phyloP scores from a whole-genome alignment of 2,888 invertebrate genomes.

The Dicycla oo region DNA sequence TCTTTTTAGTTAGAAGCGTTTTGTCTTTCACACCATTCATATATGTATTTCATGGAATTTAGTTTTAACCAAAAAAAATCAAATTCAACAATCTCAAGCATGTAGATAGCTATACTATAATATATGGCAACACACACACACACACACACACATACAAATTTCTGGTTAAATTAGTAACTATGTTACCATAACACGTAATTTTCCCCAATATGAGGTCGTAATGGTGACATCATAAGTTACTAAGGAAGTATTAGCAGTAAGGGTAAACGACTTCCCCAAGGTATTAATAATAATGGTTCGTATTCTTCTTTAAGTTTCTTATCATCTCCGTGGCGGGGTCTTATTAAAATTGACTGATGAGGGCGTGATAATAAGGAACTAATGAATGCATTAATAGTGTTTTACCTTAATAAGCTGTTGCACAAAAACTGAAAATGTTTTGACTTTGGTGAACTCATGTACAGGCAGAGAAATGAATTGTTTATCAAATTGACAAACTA shows the following conservation, averaged over 20 bases:
- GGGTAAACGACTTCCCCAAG: constrained; percentile 13
- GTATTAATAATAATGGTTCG: constrained; percentile 26
- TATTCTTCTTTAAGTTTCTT: constrained; percentile 33
- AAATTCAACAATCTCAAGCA: background rate
- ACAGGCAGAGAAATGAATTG: background rate
- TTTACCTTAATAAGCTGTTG: background rate
- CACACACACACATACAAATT: too few relatives aligned
- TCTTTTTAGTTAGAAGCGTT: background rate
- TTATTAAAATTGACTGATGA: constrained; percentile 32
- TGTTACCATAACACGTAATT: constrained; percentile 29
- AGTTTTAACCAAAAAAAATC: background rate
- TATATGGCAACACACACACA: background rate
- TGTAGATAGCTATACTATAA: background rate
- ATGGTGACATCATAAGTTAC: constrained; percentile 24
- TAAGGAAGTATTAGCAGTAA: constrained; percentile 43
- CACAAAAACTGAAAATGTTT: background rate
- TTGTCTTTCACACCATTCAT: background rate
- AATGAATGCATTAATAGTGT: background rate
- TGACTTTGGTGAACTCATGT: background rate
- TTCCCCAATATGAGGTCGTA: constrained; percentile 14
- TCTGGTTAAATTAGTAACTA: constrained; percentile 21
- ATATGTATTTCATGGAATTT: background rate
- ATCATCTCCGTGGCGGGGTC: constrained; percentile 31
- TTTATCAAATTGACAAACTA: background rate
- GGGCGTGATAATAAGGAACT: constrained; percentile 5